phyloP scores from a whole-genome alignment of 2,888 invertebrate species.

The Alsophila aescularia region DNA sequence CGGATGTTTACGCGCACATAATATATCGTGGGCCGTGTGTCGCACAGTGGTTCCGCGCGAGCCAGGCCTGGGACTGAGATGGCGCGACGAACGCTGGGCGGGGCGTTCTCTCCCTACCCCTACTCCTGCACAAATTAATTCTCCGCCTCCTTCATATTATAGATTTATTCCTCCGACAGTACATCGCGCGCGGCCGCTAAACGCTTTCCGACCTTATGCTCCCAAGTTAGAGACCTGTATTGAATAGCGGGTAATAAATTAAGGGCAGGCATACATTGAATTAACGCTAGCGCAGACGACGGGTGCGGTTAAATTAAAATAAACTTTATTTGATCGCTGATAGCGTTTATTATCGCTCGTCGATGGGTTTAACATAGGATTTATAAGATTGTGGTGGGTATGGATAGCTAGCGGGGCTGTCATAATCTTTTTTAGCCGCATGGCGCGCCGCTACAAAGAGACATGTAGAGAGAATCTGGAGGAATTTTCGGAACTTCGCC shows the following conservation, averaged over 20 bases:
- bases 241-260: conserved; percentile 75
- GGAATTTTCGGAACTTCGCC: conserved; percentile 64
- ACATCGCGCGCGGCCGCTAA: conserved; percentile 63
- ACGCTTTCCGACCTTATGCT: conserved; percentile 80
- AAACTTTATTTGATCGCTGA: conserved; percentile 50
- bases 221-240: conserved; percentile 73
- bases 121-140: conserved; percentile 73
- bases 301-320: conserved; percentile 50
- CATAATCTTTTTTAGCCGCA: conserved; percentile 83
- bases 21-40: conserved; percentile 32
- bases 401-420: conserved; percentile 70
- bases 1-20: conserved; percentile 41
- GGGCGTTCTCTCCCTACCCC: conserved; percentile 67
- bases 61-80: conserved; percentile 72
- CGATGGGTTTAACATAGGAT: conserved; percentile 56
- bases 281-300: conserved; percentile 71
- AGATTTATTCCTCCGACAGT: conserved; percentile 80
- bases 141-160: conserved; percentile 83
- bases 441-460: conserved; percentile 69
- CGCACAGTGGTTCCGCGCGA: conserved; percentile 35
- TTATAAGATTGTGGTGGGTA: conserved; percentile 70
- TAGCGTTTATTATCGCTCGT: conserved; percentile 58
- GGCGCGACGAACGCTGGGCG: conserved; percentile 74
- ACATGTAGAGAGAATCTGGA: conserved; percentile 66
- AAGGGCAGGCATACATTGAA: conserved; percentile 79